Evolutionary conservation across 2,113 vertebrate species (phyloP), one percentile per base, ranked within the genome.

Genomic region (Saimiri boliviensis): DNA sequence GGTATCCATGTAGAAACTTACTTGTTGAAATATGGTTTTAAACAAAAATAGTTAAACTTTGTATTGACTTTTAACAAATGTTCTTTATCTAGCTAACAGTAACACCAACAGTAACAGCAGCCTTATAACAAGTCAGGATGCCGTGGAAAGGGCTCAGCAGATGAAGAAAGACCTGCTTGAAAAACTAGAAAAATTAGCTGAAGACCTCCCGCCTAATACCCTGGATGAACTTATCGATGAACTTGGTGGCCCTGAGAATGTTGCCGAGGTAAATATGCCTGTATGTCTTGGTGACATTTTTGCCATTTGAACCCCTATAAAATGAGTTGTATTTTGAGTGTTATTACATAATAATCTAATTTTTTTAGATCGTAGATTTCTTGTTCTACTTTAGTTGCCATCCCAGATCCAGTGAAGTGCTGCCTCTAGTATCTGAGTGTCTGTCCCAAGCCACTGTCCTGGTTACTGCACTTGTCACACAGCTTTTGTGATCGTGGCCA

Each of bases 151-250:
- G 40, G 99, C 99, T 80, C 99, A 99, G 97, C 99, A 99, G 89
- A 99, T 99, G 99, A 99, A 99, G 96, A 99, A 98, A 86, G 99
- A 99, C 25, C 98, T 99, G 40, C 98, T 99, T 94, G 99, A 99
- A 42, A 98, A 99, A 86, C 98, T 99, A 71, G 99, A 99, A 97
- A 98, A 99, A 70, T 98, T 99, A 74, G 99, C 99, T 6, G 99
- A 99, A 97, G 98, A 99, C 93, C 99, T 99, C 19, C 99, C 99
- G 47, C 99, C 99, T 68, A 99, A 99, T 96, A 99, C 99, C 2
- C 98, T 99, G 94, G 99, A 99, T 86, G 99, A 99, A 96, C 99
- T 99, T 27, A 99, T 99, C 35, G 99, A 99, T 91, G 99, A 99
- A 30, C 99, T 99, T 86, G 99, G 99, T 63, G 99, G 99, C 47